These are phyloP conservation scores for Melanotaenia boesemani DNA, from an alignment of 2,797 vertebrate species.

Conservation along the genomic window DNA sequence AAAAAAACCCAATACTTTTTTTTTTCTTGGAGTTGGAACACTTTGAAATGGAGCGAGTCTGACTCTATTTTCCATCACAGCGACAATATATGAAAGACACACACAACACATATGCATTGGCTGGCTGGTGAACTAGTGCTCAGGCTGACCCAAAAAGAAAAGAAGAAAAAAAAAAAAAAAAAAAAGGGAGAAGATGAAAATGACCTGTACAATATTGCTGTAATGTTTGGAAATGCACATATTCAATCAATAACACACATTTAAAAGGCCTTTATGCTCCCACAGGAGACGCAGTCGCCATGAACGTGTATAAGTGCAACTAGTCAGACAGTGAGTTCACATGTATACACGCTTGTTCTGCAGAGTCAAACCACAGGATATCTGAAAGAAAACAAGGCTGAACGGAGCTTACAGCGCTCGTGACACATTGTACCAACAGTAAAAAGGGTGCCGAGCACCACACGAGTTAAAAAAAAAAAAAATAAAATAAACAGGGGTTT, in stretches of 20 bases:
- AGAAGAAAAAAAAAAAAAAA: conserved; percentile 15
- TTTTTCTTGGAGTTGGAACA: conserved; percentile 39
- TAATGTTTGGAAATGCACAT: conserved; percentile 73
- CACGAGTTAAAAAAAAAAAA: conserved; percentile 30
- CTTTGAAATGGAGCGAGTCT: conserved; percentile 75
- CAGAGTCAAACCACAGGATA: conserved; percentile 59
- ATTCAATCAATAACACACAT: conserved; percentile 64
- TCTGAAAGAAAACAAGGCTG: conserved; percentile 40
- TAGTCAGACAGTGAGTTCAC: conserved; percentile 64
- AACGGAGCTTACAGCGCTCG: conserved; percentile 63
- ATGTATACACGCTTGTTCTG: conserved; percentile 53
- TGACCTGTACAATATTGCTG: conserved; percentile 87
- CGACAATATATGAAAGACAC: conserved; percentile 40
- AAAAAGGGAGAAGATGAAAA: conserved; percentile 45
- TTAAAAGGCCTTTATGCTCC: conserved; percentile 80
- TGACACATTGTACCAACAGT: conserved; percentile 66
- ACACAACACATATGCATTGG: conserved; percentile 35
- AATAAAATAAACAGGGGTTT: conserved; percentile 6
- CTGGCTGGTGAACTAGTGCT: conserved; percentile 86
- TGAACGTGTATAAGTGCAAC: conserved; percentile 66
- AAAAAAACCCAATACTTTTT: conserved; percentile 28
- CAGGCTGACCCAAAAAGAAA: conserved; percentile 64
- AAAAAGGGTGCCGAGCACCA: conserved; percentile 52
- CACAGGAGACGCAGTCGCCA: conserved; percentile 60
- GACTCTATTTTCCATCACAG: conserved; percentile 75